Conservation (phyloP, 2,797 vertebrate genomes). For the Fundulus diaphanus region DNA sequence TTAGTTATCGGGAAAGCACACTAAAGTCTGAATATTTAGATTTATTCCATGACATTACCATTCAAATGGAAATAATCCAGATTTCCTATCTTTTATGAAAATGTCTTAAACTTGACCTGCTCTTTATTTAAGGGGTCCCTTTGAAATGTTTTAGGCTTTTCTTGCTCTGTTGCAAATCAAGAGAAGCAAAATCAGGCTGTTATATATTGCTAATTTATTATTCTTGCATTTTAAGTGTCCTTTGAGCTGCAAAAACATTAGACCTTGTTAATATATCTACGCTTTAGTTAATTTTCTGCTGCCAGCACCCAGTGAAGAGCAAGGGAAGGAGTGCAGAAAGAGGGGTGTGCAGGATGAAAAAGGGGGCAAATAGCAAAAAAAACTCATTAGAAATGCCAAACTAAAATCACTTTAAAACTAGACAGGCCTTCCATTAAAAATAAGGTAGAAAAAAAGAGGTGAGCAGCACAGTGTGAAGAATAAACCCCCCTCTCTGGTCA, state of each 20-base stretch:
- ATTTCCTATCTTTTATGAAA: conserved; percentile 42
- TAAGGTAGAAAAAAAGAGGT: not conserved
- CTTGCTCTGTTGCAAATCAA: conserved; percentile 18
- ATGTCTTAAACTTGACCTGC: conserved; percentile 6
- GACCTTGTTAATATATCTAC: not conserved
- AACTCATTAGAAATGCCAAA: conserved; percentile 5
- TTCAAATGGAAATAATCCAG: conserved; percentile 16
- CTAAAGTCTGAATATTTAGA: conserved; percentile 45
- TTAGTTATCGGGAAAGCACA: conserved; percentile 34
- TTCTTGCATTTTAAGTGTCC: not conserved
- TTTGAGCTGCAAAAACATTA: not conserved
- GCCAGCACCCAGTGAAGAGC: conserved; percentile 4
- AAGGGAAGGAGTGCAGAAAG: conserved; percentile 8
- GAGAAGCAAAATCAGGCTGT: not conserved
- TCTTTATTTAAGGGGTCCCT: conserved; percentile 12
- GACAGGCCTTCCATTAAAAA: not conserved
- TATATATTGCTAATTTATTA: not conserved
- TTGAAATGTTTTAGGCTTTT: conserved; percentile 2
- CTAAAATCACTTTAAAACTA: not conserved
- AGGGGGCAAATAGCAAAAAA: not conserved
- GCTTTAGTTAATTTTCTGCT: conserved; percentile 8
- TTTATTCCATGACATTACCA: conserved; percentile 32
- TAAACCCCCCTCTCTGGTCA: not conserved
- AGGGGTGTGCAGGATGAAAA: not conserved
- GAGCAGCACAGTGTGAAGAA: not conserved